Evolutionary conservation across 2,113 vertebrate genomes (phyloP).

Genomic region (Cryptomyrus ogoouensis): DNA sequence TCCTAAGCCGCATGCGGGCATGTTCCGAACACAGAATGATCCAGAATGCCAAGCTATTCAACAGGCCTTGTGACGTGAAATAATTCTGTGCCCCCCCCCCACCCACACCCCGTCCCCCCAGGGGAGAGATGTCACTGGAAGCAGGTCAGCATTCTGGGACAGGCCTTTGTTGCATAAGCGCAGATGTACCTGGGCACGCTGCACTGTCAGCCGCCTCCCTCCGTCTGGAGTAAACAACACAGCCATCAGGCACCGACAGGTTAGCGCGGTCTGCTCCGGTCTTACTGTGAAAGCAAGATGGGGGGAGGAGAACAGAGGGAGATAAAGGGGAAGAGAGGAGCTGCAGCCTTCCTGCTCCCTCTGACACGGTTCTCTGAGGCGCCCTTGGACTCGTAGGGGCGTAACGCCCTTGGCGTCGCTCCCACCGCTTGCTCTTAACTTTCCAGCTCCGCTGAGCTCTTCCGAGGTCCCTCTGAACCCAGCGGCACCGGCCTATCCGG

Average conservation of each 20-base stretch:
- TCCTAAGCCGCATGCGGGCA: not conserved
- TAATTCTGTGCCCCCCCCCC: not conserved
- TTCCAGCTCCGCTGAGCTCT: not conserved
- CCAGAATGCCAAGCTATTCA: not conserved
- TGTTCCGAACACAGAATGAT: not conserved
- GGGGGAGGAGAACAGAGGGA: not conserved
- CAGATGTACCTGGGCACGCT: not conserved
- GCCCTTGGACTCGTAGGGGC: not conserved
- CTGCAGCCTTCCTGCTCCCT: not conserved
- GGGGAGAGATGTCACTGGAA: conserved; percentile 2
- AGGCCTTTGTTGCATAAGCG: not conserved
- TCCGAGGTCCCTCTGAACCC: not conserved
- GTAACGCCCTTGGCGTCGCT: not conserved
- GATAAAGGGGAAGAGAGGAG: not conserved
- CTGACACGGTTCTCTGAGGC: not conserved
- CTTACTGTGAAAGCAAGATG: not conserved
- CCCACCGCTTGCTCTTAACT: not conserved
- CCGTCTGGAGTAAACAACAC: not conserved
- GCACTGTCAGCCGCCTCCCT: not conserved
- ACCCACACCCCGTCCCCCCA: not conserved
- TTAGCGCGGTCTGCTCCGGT: not conserved
- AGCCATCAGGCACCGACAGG: no score
- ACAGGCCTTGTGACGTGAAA: not conserved
- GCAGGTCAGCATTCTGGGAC: conserved; percentile 9
- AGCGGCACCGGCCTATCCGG: not conserved